These are phyloP conservation scores for Eumeta japonica DNA, from an alignment of 1,140 invertebrate genomes.

Conservation along the genomic window DNA sequence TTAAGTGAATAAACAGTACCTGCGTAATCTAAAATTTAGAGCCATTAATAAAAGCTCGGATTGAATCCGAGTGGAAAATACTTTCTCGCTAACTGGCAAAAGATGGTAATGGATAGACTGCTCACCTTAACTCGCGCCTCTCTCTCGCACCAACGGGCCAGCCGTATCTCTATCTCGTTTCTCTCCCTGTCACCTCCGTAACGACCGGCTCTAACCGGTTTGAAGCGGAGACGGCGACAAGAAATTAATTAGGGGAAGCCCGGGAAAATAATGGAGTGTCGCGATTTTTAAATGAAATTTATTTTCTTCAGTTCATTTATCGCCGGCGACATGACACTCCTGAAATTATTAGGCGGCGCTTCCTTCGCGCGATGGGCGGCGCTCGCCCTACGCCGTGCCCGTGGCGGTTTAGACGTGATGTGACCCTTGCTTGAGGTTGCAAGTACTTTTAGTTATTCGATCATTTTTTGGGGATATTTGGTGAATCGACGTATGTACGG, in stretches of 20 bases:
- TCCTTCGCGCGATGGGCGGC: too few relatives aligned
- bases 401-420: too few relatives aligned
- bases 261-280: constrained; percentile 48
- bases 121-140: constrained; percentile 34
- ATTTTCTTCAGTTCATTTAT: constrained; percentile 55
- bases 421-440: too few relatives aligned
- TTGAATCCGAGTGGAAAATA: constrained; percentile 35
- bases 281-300: constrained; percentile 57
- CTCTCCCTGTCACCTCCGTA: constrained; percentile 39
- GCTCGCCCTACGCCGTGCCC: too few relatives aligned
- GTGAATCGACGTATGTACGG: too few relatives aligned
- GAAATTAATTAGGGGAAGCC: constrained; percentile 55
- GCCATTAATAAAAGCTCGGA: too few relatives aligned
- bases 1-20: too few relatives aligned
- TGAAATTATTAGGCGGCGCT: constrained; percentile 28
- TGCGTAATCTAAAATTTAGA: too few relatives aligned
- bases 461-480: too few relatives aligned
- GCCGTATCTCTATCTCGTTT: constrained; percentile 21
- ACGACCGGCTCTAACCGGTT: constrained; percentile 33
- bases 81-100: constrained; percentile 45
- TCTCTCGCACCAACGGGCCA: constrained; percentile 11
- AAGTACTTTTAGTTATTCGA: too few relatives aligned
- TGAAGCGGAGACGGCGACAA: constrained; percentile 39
- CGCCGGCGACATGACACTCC: constrained; percentile 49
- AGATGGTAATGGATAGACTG: constrained; percentile 48